Conservation (phyloP, 2,888 invertebrate genomes). For the Plagiodera versicolora region DNA sequence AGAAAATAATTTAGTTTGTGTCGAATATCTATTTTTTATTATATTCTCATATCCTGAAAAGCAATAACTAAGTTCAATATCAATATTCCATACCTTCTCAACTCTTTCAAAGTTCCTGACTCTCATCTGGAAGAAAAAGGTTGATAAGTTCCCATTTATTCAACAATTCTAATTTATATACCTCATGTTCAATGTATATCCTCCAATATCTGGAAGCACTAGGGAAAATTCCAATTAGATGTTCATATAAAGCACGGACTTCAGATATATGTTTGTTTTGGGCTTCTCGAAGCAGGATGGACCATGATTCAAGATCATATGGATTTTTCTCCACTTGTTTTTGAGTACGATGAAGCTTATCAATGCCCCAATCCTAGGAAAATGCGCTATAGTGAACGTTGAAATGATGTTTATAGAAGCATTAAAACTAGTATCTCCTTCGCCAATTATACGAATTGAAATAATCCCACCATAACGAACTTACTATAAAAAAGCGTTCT, state of each 20-base stretch:
- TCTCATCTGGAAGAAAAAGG: conserved; percentile 80
- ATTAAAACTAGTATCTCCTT: too few species aligned
- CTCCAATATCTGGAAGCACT: conserved; percentile 98
- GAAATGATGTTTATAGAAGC: not conserved
- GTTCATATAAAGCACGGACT: conserved; percentile 90
- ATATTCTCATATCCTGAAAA: conserved; percentile 42
- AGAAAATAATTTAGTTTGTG: conserved; percentile 33
- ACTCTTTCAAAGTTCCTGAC: conserved; percentile 96
- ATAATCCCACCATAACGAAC: conserved; percentile 14
- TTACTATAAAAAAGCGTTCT: conserved; percentile 41
- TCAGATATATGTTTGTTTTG: conserved; percentile 86
- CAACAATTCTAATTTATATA: conserved; percentile 46
- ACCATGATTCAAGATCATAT: conserved; percentile 98
- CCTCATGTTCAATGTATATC: conserved; percentile 97
- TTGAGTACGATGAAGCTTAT: conserved; percentile 79
- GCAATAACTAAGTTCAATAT: conserved; percentile 16
- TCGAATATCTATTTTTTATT: conserved; percentile 25
- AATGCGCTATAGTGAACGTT: not conserved
- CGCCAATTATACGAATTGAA: too few species aligned
- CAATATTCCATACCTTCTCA: conserved; percentile 78
- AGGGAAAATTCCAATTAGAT: conserved; percentile 91
- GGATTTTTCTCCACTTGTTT: conserved; percentile 84
- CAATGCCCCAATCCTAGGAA: conserved; percentile 84
- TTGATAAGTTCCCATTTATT: conserved; percentile 18
- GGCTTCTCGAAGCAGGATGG: conserved; percentile 89